Conservation (phyloP, 2,113 vertebrate species). For the Grammomys surdaster region DNA sequence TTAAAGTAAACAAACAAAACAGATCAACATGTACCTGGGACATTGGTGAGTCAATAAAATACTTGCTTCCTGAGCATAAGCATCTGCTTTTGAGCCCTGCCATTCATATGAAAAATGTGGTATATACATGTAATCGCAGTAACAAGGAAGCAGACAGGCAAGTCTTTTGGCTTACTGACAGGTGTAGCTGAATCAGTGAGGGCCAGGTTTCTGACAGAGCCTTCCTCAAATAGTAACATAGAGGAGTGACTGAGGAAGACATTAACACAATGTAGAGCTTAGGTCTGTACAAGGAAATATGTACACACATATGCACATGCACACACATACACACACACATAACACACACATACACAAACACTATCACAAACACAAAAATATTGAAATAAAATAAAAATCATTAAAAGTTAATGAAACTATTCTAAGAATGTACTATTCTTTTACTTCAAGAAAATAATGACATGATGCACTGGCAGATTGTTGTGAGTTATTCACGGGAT, state of each 20-base stretch:
- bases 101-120: neutral
- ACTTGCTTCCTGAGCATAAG: neutral
- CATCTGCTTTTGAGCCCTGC: neutral
- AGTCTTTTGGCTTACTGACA: neutral
- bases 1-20: neutral
- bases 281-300: neutral
- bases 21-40: neutral
- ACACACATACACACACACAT: neutral
- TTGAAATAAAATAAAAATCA: too few species aligned
- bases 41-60: neutral
- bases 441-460: neutral
- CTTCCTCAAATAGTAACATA: neutral
- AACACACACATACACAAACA: neutral
- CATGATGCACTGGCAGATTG: neutral
- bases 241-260: too few species aligned
- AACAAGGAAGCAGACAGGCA: neutral
- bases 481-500: neutral
- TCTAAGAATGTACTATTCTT: neutral
- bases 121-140: neutral
- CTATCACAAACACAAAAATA: too few species aligned
- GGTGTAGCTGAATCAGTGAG: neutral
- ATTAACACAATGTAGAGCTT: neutral
- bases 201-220: neutral
- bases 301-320: neutral
- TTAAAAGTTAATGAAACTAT: neutral